Conservation (phyloP, 2,888 invertebrate genomes). For the Pollenia angustigena region DNA sequence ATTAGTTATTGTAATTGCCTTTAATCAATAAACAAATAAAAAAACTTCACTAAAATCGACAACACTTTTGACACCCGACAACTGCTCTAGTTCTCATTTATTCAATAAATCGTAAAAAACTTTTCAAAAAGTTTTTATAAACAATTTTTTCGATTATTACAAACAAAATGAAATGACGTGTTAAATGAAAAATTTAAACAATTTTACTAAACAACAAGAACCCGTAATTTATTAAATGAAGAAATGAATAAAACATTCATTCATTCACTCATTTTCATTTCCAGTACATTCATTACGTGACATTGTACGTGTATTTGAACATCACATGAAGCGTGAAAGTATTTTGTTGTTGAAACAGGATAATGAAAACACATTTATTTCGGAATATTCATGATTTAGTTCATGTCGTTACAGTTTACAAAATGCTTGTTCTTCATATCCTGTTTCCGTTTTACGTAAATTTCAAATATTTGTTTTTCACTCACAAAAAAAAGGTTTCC, state of each 20-base stretch:
- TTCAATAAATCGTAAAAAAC: neutral
- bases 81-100: slow-evolving; percentile 8
- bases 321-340: slow-evolving; percentile 61
- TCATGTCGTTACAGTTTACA: slow-evolving; percentile 51
- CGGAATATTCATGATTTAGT: slow-evolving; percentile 45
- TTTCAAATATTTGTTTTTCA: slow-evolving; percentile 59
- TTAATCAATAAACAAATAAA: neutral
- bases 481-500: neutral
- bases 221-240: slow-evolving; percentile 47
- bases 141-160: neutral
- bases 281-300: slow-evolving; percentile 53
- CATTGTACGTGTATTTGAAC: slow-evolving; percentile 60
- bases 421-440: slow-evolving; percentile 63
- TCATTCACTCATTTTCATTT: slow-evolving; percentile 4
- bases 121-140: neutral
- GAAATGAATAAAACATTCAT: slow-evolving; percentile 45
- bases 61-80: slow-evolving; percentile 3
- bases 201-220: slow-evolving; percentile 13
- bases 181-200: slow-evolving; percentile 32
- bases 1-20: too few species aligned
- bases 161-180: slow-evolving; percentile 2
- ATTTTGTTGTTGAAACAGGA: slow-evolving; percentile 46
- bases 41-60: neutral
- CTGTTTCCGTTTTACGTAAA: slow-evolving; percentile 62
- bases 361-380: slow-evolving; percentile 57